These are phyloP conservation scores for Drosophila subobscura DNA, from an alignment of 1,140 invertebrate genomes.

Conservation along the genomic window DNA sequence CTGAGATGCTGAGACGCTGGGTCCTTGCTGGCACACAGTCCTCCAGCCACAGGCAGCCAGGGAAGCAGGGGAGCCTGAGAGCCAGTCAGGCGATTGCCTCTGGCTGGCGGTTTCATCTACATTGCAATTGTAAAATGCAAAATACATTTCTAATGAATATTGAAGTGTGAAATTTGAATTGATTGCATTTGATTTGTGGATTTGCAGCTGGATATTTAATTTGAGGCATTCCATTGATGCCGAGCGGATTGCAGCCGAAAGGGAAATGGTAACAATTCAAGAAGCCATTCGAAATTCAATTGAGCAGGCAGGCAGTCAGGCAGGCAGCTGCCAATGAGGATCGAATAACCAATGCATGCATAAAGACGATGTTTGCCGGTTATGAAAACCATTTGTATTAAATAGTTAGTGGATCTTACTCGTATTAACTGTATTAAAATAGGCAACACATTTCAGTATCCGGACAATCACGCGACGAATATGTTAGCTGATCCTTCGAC, in stretches of 20 bases:
- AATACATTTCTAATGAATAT: slow-evolving; percentile 82
- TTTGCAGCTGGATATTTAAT: slow-evolving; percentile 73
- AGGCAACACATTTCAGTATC: too few relatives aligned
- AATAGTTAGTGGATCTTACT: too few relatives aligned
- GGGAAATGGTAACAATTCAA: slow-evolving; percentile 17
- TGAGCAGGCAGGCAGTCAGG: slow-evolving; percentile 1
- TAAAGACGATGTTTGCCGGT: neutral
- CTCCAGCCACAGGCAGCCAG: neutral
- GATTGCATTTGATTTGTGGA: slow-evolving; percentile 80
- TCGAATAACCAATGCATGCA: neutral
- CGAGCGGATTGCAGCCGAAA: slow-evolving; percentile 7
- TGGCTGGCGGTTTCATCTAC: slow-evolving; percentile 38
- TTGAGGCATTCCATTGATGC: slow-evolving; percentile 35
- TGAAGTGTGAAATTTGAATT: slow-evolving; percentile 82
- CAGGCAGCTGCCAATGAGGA: too few relatives aligned
- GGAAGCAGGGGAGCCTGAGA: neutral
- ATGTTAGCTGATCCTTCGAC: too few relatives aligned
- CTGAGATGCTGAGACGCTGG: slow-evolving; percentile 28
- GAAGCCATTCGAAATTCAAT: slow-evolving; percentile 21
- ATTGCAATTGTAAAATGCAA: slow-evolving; percentile 69
- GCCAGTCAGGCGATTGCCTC: slow-evolving; percentile 36
- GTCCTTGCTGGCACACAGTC: slow-evolving; percentile 30
- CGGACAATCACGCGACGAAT: too few relatives aligned
- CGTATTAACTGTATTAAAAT: too few relatives aligned
- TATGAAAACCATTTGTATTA: too few relatives aligned